Conservation (phyloP, 2,113 vertebrate genomes). For the Asarcornis scutulata region DNA sequence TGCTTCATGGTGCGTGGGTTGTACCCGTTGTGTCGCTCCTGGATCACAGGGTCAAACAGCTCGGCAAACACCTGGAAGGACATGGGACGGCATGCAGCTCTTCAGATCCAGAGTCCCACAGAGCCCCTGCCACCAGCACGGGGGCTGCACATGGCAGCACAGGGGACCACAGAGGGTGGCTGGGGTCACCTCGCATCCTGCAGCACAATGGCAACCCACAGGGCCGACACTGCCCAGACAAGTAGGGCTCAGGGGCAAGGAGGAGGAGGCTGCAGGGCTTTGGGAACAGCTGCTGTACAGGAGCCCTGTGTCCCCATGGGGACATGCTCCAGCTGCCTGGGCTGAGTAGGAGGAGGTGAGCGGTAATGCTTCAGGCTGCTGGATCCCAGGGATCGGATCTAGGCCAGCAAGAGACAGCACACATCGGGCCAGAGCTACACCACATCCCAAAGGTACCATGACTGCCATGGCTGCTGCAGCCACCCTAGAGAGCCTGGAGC, state of each 20-base stretch:
- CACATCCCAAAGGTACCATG: neutral
- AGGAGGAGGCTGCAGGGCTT: neutral
- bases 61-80: conserved; percentile 89
- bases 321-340: neutral
- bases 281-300: neutral
- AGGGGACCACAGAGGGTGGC: neutral
- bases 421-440: neutral
- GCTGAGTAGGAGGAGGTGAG: neutral
- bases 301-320: neutral
- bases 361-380: neutral
- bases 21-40: conserved; percentile 96
- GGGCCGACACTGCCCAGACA: fast-evolving
- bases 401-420: neutral
- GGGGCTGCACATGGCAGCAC: neutral
- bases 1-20: conserved; percentile 91
- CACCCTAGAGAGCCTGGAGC: neutral
- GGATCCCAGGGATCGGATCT: no score
- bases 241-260: no score
- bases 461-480: neutral
- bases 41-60: conserved; percentile 90
- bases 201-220: neutral
- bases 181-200: neutral
- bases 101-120: neutral
- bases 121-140: neutral
- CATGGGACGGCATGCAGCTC: neutral